phyloP scores from a whole-genome alignment of 2,888 invertebrate genomes.

The Torymus auratus region DNA sequence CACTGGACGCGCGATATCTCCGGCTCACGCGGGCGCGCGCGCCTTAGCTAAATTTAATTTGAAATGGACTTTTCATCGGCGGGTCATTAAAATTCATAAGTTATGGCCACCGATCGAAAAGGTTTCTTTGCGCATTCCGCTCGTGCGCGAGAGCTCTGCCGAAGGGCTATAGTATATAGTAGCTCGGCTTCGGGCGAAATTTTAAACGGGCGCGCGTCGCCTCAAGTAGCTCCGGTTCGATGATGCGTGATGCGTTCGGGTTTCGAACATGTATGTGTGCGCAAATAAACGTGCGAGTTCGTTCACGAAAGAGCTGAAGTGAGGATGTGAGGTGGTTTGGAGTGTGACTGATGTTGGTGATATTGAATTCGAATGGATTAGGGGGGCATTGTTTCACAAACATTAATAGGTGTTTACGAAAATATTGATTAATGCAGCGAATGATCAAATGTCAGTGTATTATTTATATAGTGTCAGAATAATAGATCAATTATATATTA shows the following conservation, averaged over 20 bases:
- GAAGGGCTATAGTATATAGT: slow-evolving; percentile 18
- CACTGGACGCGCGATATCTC: slow-evolving; percentile 22
- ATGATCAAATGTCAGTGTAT: too few relatives aligned
- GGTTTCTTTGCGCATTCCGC: too few relatives aligned
- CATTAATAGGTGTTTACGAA: too few relatives aligned
- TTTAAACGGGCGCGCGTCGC: slow-evolving; percentile 31
- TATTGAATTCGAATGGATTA: neutral
- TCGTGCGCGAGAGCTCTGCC: slow-evolving; percentile 27
- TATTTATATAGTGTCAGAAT: too few relatives aligned
- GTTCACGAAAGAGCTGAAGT: neutral
- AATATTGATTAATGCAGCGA: too few relatives aligned
- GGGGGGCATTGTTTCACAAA: too few relatives aligned
- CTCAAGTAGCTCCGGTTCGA: slow-evolving; percentile 32
- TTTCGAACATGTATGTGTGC: slow-evolving; percentile 2
- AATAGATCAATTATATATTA: too few relatives aligned
- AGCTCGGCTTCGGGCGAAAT: slow-evolving; percentile 46
- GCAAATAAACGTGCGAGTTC: slow-evolving; percentile 28
- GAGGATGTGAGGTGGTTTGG: too few relatives aligned
- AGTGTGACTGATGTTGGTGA: too few relatives aligned
- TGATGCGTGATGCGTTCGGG: neutral
- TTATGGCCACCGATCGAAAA: slow-evolving; percentile 34
- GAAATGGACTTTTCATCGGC: slow-evolving; percentile 55
- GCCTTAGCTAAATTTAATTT: slow-evolving; percentile 55
- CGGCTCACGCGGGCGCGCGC: neutral
- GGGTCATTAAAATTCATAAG: slow-evolving; percentile 59